phyloP scores from a whole-genome alignment of 2,113 vertebrate genomes.

The Lasiurus borealis region DNA sequence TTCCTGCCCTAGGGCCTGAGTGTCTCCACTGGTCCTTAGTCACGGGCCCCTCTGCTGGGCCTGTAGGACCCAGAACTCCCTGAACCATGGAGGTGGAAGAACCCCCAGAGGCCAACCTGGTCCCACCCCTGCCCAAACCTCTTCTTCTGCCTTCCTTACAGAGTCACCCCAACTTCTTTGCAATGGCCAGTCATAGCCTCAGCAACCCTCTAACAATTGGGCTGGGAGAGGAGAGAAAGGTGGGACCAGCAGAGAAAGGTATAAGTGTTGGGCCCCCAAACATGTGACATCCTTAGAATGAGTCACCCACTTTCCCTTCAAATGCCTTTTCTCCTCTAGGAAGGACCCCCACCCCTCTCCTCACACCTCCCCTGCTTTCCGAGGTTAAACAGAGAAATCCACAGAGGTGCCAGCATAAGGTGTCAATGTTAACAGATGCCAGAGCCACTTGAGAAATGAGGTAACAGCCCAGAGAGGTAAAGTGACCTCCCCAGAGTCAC shows the following conservation, averaged over 20 bases:
- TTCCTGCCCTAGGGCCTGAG: neutral
- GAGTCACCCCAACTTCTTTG: neutral
- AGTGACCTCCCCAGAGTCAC: neutral
- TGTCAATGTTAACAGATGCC: neutral
- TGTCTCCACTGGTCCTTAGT: neutral
- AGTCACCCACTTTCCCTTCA: neutral
- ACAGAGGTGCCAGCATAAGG: neutral
- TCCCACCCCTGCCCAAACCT: neutral
- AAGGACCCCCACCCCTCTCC: neutral
- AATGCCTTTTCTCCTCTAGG: neutral
- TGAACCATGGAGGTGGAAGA: neutral
- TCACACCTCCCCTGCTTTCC: neutral
- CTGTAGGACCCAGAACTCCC: neutral
- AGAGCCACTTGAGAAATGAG: neutral
- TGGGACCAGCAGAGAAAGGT: neutral
- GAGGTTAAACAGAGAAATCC: constrained; percentile 2
- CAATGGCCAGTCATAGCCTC: neutral
- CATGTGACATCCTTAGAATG: neutral
- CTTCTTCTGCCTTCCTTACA: neutral
- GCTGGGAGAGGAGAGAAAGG: neutral
- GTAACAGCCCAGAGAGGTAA: neutral
- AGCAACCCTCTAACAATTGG: neutral
- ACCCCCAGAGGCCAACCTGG: neutral
- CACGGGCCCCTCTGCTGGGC: neutral
- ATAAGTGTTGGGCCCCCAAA: neutral